Base-by-base conservation (phyloP, 2,113 vertebrate genomes). In the Cricetomys ansorgei region DNA sequence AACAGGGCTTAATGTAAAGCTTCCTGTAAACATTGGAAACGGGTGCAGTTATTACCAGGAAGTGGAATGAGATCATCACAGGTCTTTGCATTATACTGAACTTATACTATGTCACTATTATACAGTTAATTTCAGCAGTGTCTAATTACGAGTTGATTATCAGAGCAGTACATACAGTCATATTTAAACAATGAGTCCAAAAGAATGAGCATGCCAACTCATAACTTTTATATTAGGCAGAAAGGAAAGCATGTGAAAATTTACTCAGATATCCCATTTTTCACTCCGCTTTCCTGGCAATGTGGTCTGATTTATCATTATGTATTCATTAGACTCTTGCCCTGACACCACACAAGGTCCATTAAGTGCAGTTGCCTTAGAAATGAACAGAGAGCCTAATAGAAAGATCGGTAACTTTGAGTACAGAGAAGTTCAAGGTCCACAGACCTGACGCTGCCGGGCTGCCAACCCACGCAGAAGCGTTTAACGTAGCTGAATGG, bases 381-480 rank as follows among this genome's bases (percentile, higher is more conserved):
- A 93, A 85, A 89, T 89, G 21, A 87, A 95, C 95, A 76, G 50
- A 31, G 13, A n/a, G 31, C 88, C 67, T 67, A 69, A 87, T 67
- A 90, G 92, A 64, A 25, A 94, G 37, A 76, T 88, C 77, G 85
- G 79, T 77, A 90, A 90, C 48, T 94, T 94, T 83, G 90, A 96
- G 40, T 83, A 50, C 72, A 59, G 17, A 92, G 69, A 90, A 48
- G 87, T 73, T 91, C 57, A 92, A 85, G 64, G 23, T 80, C 5
- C 29, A 37, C 67, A 84, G 43, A 69, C 64, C n/a, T 16, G 5
- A 23, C 72, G 27, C 23, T 95, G 55, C 45, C 55, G 37, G 89
- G 34, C 64, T 76, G 45, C 72, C 67, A 94, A 50, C 16, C 2
- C 80, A 69, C 64, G 57, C 50, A 70, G 21, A 92, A 57, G 87